Conservation (phyloP, 1,140 invertebrate genomes). For the Trissolcus basalis region DNA sequence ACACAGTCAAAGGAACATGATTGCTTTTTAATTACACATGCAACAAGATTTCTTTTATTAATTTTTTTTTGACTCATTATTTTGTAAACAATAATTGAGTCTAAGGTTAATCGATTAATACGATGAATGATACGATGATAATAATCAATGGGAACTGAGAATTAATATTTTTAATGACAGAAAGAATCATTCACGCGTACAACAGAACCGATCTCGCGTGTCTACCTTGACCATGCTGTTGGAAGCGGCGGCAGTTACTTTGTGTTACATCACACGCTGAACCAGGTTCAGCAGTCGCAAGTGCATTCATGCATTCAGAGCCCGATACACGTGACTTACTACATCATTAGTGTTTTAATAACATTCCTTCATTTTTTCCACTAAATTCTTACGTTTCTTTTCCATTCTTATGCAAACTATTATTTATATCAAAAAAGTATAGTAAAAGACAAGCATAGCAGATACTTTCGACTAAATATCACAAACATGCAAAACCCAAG, state of each 20-base stretch:
- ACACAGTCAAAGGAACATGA: too few species aligned
- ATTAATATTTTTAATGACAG: slow-evolving; percentile 12
- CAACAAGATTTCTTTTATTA: too few species aligned
- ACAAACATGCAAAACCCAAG: too few species aligned
- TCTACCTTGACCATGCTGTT: slow-evolving; percentile 61
- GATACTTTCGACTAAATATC: too few species aligned
- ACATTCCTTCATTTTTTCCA: slow-evolving; percentile 34
- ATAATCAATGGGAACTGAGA: background rate
- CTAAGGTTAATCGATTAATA: background rate
- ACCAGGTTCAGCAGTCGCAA: slow-evolving; percentile 56
- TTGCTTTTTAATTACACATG: too few species aligned
- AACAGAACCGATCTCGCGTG: slow-evolving; percentile 53
- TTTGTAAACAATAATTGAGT: too few species aligned
- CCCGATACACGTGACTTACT: slow-evolving; percentile 29
- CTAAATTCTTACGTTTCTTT: too few species aligned
- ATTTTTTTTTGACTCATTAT: too few species aligned
- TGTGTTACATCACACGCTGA: slow-evolving; percentile 56
- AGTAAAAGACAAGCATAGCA: too few species aligned
- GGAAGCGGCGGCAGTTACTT: slow-evolving; percentile 56
- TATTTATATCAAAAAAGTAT: too few species aligned
- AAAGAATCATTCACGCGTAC: slow-evolving; percentile 36
- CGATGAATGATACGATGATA: too few species aligned
- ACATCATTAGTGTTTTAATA: slow-evolving; percentile 8
- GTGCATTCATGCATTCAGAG: slow-evolving; percentile 55
- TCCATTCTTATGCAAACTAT: too few species aligned